A percentile compares a stretch with the other conserved stretches of the same genome.
phyloP scores from a whole-genome alignment of 1,140 invertebrate genomes.

The Meloidogyne hapla region DNA sequence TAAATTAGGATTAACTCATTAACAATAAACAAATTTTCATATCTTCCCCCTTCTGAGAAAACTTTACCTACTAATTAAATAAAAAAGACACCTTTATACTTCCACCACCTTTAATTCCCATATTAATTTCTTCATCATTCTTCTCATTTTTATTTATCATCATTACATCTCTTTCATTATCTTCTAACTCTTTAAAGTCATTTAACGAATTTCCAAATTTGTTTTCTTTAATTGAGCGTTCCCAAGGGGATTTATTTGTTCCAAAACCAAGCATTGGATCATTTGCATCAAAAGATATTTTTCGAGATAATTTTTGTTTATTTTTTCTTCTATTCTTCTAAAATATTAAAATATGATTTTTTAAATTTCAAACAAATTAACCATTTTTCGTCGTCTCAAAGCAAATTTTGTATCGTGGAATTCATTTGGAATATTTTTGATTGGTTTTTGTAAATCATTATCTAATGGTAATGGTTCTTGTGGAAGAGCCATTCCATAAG shows the following conservation, averaged over 20 bases:
- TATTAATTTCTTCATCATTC: not conserved
- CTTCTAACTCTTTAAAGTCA: not conserved
- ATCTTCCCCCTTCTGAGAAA: too few relatives aligned
- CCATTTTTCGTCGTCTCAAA: not conserved
- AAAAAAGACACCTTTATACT: not conserved
- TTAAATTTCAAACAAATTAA: not conserved
- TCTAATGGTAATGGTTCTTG: not conserved
- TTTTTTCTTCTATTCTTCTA: slow-evolving; percentile 9
- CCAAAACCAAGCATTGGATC: slow-evolving; percentile 29
- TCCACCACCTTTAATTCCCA: not conserved
- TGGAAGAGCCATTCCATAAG: slow-evolving; percentile 24
- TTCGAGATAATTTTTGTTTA: not conserved
- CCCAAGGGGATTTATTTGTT: slow-evolving; percentile 23
- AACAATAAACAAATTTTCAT: too few relatives aligned
- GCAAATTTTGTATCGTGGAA: not conserved
- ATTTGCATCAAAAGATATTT: slow-evolving; percentile 22
- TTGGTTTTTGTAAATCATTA: not conserved
- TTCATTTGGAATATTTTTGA: slow-evolving; percentile 10
- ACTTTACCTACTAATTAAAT: not conserved
- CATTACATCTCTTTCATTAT: not conserved
- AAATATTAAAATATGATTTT: not conserved
- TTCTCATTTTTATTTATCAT: not conserved
- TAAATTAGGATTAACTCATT: not conserved
- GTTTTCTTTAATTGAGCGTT: slow-evolving; percentile 11
- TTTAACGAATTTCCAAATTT: not conserved